Conservation (phyloP, 2,113 vertebrate genomes). For the Cyprinodon variegatus region DNA sequence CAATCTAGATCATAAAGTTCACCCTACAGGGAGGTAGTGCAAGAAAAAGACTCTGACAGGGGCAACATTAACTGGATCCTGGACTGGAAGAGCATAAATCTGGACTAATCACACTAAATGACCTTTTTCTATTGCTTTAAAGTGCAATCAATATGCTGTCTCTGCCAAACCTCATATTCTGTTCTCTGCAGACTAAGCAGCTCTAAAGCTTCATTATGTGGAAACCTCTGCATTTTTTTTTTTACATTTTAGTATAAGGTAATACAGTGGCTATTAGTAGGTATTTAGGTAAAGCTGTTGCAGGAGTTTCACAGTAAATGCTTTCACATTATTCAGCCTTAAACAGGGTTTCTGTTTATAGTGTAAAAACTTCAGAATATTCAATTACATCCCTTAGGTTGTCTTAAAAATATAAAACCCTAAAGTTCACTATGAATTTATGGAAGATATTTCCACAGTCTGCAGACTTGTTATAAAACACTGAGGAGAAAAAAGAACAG, state of each 20-base stretch:
- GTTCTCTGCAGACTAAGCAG: not conserved
- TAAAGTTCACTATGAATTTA: no score
- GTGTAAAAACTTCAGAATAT: no score
- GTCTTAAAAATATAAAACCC: no score
- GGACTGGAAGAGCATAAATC: not conserved
- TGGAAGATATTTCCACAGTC: no score
- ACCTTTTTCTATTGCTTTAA: not conserved
- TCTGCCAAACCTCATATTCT: not conserved
- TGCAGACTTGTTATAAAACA: no score
- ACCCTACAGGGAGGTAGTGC: not conserved
- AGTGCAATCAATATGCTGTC: not conserved
- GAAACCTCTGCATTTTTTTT: not conserved
- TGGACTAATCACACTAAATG: not conserved
- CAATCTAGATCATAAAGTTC: not conserved
- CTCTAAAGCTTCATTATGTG: not conserved
- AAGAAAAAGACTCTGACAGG: not conserved
- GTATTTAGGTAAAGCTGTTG: no score
- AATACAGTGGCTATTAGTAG: no score
- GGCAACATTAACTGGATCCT: not conserved
- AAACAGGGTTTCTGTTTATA: no score
- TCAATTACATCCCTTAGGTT: no score
- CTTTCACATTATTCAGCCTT: no score
- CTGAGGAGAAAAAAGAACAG: no score
- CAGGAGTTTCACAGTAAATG: no score
- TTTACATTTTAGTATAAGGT: not conserved